Evolutionary conservation across 2,113 vertebrate species (phyloP), one percentile per base, ranked within the genome.

Genomic region (Felis chaus): DNA sequence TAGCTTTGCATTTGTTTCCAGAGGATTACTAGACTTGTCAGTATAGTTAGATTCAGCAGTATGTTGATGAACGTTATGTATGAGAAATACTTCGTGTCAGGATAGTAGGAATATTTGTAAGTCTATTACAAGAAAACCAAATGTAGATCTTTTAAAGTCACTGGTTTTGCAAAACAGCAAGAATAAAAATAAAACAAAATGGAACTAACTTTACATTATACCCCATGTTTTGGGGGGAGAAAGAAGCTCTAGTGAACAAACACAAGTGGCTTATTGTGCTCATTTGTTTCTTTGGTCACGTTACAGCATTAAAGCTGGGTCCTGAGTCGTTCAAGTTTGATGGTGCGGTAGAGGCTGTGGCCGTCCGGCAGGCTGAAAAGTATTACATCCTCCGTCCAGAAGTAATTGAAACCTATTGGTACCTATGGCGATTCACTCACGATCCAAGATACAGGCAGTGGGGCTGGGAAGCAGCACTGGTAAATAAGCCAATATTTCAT

Each of bases 331-430:
- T 99, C 97, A 99, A 99, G 98, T 99, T 99, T 91, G 99, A 99
- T 96, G 99, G 99, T 31, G 99, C 99, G 0, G 98, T 99, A 88
- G 99, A 99, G 98, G 99, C 99, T 0, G 99, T 99, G 96, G 99
- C 99, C 5, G 99, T 99, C 36, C 99, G 99, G 63, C 99, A 99
- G 98, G 99, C 99, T 48, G 99, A 99, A 98, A 99, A 99, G 97
- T 99, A 99, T 98, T 99, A 99, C 98, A 99, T 99, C 98, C 99
- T 99, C 66, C 98, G 99, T 82, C 99, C 99, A 19, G 99, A 99
- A 98, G 99, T 99, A 89, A 99, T 99, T 73, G 99, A 99, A 98
- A 99, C 99, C 19, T 99, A 99, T 97, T 99, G 99, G 99, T 99
- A 99, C 95, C 99, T 99, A 98, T 99, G 99, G 99, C 99, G 99